A percentile compares a stretch with the other conserved stretches of the same genome.
These are phyloP conservation scores for Triplophysa bombifrons DNA, from an alignment of 2,797 vertebrate genomes.

Conservation along the genomic window DNA sequence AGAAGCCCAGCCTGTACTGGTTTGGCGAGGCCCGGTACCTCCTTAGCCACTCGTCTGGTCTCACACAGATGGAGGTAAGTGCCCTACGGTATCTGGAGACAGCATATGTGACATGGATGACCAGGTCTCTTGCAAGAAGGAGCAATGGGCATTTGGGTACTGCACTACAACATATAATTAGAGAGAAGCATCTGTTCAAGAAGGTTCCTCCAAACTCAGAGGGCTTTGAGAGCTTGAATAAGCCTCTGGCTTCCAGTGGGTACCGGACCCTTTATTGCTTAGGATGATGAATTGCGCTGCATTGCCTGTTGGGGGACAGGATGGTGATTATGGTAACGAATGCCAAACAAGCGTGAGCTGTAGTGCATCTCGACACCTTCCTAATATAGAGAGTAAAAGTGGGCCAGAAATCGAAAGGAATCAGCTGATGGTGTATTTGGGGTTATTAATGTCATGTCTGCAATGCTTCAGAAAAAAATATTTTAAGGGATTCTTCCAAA, in stretches of 20 bases:
- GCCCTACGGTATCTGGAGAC: constrained; percentile 71
- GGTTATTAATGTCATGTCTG: too few species aligned
- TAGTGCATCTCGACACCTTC: neutral
- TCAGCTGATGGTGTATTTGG: too few species aligned
- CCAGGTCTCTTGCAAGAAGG: constrained; percentile 72
- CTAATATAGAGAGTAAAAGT: constrained; percentile 7
- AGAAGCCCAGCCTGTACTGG: constrained; percentile 26
- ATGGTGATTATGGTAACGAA: constrained; percentile 46
- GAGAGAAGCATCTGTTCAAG: constrained; percentile 78
- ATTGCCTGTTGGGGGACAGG: constrained; percentile 39
- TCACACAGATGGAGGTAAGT: constrained; percentile 74
- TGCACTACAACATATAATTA: constrained; percentile 79
- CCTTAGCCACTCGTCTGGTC: constrained; percentile 55
- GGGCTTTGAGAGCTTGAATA: constrained; percentile 68
- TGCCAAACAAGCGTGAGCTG: constrained; percentile 24
- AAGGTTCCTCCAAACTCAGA: constrained; percentile 65
- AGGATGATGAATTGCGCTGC: constrained; percentile 50
- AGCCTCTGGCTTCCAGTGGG: constrained; percentile 62
- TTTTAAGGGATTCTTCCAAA: too few species aligned
- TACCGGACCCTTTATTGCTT: constrained; percentile 48
- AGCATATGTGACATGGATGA: constrained; percentile 72
- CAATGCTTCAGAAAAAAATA: too few species aligned
- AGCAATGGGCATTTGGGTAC: constrained; percentile 68
- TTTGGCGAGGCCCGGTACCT: constrained; percentile 27
- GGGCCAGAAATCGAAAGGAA: neutral